Evolutionary conservation across 2,888 invertebrate genomes (phyloP).

Genomic region (Agonum fuliginosum): DNA sequence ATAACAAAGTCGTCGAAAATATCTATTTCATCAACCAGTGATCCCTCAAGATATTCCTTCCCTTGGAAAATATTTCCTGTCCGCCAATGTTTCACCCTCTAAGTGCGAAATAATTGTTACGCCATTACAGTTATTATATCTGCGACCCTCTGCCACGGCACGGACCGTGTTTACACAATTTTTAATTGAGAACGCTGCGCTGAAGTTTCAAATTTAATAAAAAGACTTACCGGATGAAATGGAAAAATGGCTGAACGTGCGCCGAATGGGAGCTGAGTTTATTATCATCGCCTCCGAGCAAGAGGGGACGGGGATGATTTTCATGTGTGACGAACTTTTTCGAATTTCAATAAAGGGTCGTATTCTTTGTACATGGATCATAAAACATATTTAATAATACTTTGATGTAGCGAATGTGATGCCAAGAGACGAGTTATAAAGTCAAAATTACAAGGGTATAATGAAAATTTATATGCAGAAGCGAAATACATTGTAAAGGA

Average conservation of each 20-base stretch:
- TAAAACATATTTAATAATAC: too few relatives aligned
- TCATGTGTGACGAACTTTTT: background rate
- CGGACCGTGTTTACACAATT: conserved; percentile 31
- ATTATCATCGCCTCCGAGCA: background rate
- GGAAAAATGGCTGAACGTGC: background rate
- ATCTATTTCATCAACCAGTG: too few relatives aligned
- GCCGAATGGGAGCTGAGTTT: background rate
- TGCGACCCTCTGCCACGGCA: conserved; percentile 19
- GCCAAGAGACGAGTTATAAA: too few relatives aligned
- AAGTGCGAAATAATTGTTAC: conserved; percentile 46
- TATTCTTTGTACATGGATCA: background rate
- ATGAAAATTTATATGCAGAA: too few relatives aligned
- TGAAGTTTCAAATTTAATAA: conserved; percentile 48
- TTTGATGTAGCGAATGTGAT: too few relatives aligned
- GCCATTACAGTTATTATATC: conserved; percentile 53
- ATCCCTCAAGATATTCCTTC: too few relatives aligned
- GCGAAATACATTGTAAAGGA: too few relatives aligned
- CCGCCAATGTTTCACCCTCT: background rate
- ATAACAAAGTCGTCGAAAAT: too few relatives aligned
- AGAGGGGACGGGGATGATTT: background rate
- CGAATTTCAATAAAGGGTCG: background rate
- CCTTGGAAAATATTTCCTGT: background rate
- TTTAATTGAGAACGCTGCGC: conserved; percentile 39
- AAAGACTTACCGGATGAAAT: conserved; percentile 15
- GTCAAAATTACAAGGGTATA: too few relatives aligned